Evolutionary conservation across 1,140 invertebrate genomes (phyloP), one percentile per base, ranked within the genome.

Genomic region (Aricia agestis): DNA sequence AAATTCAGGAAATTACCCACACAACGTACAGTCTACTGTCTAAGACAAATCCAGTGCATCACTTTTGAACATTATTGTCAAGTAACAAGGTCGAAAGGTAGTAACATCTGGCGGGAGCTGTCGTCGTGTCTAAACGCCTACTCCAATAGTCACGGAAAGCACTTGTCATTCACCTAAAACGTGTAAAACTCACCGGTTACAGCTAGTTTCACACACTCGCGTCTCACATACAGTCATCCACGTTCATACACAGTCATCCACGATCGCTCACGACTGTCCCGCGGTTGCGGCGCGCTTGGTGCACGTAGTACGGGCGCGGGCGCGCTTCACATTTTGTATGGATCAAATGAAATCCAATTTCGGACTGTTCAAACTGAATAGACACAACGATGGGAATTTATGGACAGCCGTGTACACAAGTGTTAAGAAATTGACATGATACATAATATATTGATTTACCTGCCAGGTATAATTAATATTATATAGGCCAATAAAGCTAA

Each of bases 311-410:
- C 59, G 59, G 58, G 17, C 58, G 45, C 59, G 59, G 58, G 17
- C 58, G 45, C 68, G 58, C 59, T 69, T 69, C 68, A 69, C 36
- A 69, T 69, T 63, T 69, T 69, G 68, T 59, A 59, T 69, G 68
- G 68, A 69, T 69, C 68, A 69, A 69, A 69, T 69, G 68, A 69
- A 69, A 69, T 69, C 68, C 68, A 69, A 69, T 69, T 69, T 69
- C 68, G 68, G 59, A 59, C 68, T 69, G 57, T 69, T 69, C 68
- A 67, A 63, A 69, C 68, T 69, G 68, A 69, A 69, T 69, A 69
- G 68, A 69, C 68, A 69, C 67, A 69, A 59, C 31, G 68, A 69
- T 63, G 68, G 58, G 36, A 69, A 69, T 41, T 57, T 52, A 18
- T 61, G 68, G 59, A 69, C 68, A 61, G 31, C 18, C 57, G 10